A percentile compares a stretch with the other conserved stretches of the same genome.
Evolutionary conservation across 2,113 vertebrate species (phyloP).

Genomic region (Melanerpes aurifrons): DNA sequence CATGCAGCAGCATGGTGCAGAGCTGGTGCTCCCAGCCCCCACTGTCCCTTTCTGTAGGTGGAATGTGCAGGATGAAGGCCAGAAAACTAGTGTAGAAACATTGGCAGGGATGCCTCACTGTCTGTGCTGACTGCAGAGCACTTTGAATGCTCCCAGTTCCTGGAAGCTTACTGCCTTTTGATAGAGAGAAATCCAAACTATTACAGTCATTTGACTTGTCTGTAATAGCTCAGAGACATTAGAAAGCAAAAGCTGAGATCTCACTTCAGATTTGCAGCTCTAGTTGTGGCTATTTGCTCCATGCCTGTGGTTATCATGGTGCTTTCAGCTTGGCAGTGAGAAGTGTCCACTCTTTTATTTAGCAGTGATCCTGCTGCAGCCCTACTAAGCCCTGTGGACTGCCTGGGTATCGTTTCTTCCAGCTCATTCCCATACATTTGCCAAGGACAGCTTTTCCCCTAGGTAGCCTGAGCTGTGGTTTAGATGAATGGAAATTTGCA

Average conservation of each 20-base stretch:
- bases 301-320: not conserved
- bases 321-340: not conserved
- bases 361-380: not conserved
- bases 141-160: not conserved
- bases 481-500: slow-evolving; percentile 13
- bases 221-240: not conserved
- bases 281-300: not conserved
- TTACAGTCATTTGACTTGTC: not conserved
- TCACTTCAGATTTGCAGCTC: not conserved
- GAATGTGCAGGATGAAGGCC: not conserved
- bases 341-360: not conserved
- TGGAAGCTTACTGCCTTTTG: not conserved
- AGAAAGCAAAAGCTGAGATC: slow-evolving; percentile 10
- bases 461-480: not conserved
- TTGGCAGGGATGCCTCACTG: not conserved
- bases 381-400: not conserved
- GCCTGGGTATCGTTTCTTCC: not conserved
- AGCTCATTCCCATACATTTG: slow-evolving; percentile 1
- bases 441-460: slow-evolving; percentile 9
- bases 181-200: not conserved
- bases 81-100: not conserved
- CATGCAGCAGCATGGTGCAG: not conserved
- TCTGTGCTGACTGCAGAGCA: not conserved
- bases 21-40: not conserved
- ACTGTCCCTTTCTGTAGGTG: not conserved